A percentile compares a stretch with the other conserved stretches of the same genome.
Evolutionary conservation across 2,113 vertebrate species (phyloP).

Genomic region (Nicator chloris): DNA sequence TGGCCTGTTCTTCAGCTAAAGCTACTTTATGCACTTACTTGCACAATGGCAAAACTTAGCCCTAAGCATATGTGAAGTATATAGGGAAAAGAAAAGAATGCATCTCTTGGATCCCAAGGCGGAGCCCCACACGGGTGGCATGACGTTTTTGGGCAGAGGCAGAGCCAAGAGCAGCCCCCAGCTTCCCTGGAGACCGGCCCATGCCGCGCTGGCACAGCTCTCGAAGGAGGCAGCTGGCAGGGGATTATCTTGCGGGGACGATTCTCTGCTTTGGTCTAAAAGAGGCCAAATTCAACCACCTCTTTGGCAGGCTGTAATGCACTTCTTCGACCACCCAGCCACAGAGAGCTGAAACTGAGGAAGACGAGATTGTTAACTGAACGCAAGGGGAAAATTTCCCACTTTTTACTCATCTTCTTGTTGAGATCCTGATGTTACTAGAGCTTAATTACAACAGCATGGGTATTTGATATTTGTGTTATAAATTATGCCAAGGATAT

Average conservation of each 20-base stretch:
- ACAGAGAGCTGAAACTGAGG: background rate
- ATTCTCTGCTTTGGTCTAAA: constrained; percentile 11
- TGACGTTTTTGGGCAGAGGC: background rate
- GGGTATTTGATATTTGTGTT: background rate
- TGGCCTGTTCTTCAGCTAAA: constrained; percentile 9
- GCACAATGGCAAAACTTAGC: constrained; percentile 45
- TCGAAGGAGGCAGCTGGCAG: background rate
- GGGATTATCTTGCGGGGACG: background rate
- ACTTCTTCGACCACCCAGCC: background rate
- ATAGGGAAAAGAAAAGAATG: constrained; percentile 39
- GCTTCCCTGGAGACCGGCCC: background rate
- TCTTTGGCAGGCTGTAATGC: background rate
- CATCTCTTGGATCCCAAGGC: background rate
- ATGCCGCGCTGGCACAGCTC: rapidly evolving
- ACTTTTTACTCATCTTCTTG: background rate
- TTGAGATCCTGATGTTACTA: background rate
- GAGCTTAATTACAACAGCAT: constrained; percentile 31
- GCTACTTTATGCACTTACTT: background rate
- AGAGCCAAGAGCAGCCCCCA: background rate
- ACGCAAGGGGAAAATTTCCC: background rate
- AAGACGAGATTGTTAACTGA: background rate
- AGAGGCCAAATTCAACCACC: background rate
- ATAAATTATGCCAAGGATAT: constrained; percentile 22
- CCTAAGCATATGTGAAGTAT: background rate
- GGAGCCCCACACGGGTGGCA: background rate